These are phyloP conservation scores for Mactromeris polynyma DNA, from an alignment of 2,888 invertebrate species.

Conservation along the genomic window DNA sequence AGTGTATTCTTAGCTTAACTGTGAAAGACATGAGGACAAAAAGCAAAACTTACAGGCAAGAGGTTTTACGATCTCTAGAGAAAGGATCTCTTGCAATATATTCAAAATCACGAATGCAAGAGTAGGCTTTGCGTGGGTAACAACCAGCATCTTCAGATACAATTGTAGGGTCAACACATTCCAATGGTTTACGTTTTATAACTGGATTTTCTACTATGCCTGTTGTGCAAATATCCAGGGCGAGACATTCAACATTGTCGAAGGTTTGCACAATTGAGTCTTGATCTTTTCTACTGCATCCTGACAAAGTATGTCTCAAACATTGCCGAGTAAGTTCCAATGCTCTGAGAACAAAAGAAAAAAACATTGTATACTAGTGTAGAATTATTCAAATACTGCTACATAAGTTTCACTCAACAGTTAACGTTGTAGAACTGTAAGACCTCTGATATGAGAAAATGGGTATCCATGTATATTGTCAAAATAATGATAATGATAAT, in stretches of 20 bases:
- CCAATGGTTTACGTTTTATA: slow-evolving; percentile 40
- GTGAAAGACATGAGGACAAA: too few relatives aligned
- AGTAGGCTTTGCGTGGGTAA: background rate
- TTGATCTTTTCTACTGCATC: slow-evolving; percentile 22
- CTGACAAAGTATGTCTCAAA: slow-evolving; percentile 25
- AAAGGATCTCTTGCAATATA: slow-evolving; percentile 33
- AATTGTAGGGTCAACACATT: slow-evolving; percentile 53
- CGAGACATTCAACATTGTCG: slow-evolving; percentile 57
- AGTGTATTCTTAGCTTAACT: too few relatives aligned
- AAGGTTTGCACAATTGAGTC: slow-evolving; percentile 43
- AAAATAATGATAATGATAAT: too few relatives aligned
- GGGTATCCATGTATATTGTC: too few relatives aligned
- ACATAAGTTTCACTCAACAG: background rate
- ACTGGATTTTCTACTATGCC: slow-evolving; percentile 23
- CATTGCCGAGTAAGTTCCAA: slow-evolving; percentile 38
- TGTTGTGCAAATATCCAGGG: slow-evolving; percentile 57
- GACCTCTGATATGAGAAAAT: background rate
- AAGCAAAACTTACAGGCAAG: slow-evolving; percentile 44
- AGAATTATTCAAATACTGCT: background rate
- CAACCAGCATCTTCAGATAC: slow-evolving; percentile 43
- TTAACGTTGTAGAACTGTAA: too few relatives aligned
- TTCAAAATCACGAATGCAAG: slow-evolving; percentile 40
- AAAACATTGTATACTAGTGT: background rate
- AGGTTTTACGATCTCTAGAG: background rate
- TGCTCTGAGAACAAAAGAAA: slow-evolving; percentile 23